Base-by-base conservation (phyloP, 2,888 invertebrate species). In the Euphydryas editha region DNA sequence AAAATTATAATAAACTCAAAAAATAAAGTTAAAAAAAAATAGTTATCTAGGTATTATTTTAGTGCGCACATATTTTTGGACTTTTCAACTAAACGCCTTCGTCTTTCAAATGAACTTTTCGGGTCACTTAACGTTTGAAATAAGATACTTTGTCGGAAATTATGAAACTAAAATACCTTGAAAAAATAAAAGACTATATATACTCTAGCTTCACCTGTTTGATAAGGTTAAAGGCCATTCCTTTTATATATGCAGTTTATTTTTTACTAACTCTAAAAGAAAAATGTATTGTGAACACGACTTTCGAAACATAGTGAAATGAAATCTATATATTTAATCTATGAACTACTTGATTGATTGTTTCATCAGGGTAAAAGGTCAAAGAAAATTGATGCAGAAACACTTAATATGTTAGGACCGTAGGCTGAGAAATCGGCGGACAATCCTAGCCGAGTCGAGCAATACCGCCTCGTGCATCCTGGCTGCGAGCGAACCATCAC, bases 201-300 rank as follows among this genome's bases (percentile, higher is more conserved):
- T 36, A 54, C 36, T 30, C 30, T 54, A 54, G 13, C 36, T 54
- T 54, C 74, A 73, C 70, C 72, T 78, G 76, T 82, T 81, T 82
- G 77, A 84, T 84, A 78, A 80, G 69, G 77, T 75, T 80, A 76
- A 82, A 80, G 83, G 80, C 74, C 68, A 68, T 78, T 73, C 71
- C 62, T 70, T 73, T 66, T 47, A 63, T 59, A 64, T 72, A 73
- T 70, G 68, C 66, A 60, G 70, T 67, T 70, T 67, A 60, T 62
- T 65, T 11, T 57, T 66, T 56, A 63, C 59, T 59, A 44, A 18
- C 49, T 37, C 18, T 57, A 10, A 24, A 44, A 30, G n/a, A n/a
- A 4, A 17, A 30, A 30, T 7, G 4, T 30, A 30, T 30, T 30
- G 30, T 30, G 5, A 8, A 30, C 4, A 30, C 8, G 8, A 30